These are phyloP conservation scores for Wasmannia auropunctata DNA, from an alignment of 1,140 invertebrate genomes.

Conservation along the genomic window DNA sequence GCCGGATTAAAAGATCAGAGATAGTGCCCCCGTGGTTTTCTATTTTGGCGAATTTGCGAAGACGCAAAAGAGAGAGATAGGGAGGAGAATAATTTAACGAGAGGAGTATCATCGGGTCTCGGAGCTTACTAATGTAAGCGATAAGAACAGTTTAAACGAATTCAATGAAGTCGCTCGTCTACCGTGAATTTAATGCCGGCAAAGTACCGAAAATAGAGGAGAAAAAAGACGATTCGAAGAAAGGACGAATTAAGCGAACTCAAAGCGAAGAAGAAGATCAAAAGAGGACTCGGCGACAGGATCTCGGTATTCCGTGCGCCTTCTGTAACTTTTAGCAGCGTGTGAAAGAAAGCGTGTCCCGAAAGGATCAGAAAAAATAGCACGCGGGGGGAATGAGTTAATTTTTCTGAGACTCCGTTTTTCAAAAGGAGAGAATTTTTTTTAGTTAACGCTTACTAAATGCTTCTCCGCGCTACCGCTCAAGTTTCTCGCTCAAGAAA, in stretches of 20 bases:
- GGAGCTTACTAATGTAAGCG: conserved; percentile 58
- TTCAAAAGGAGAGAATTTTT: conserved; percentile 25
- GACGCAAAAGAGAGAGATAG: conserved; percentile 34
- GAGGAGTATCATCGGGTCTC: conserved; percentile 49
- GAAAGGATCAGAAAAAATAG: conserved; percentile 30
- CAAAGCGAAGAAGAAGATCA: conserved; percentile 53
- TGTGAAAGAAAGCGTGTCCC: conserved; percentile 28
- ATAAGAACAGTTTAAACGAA: conserved; percentile 61
- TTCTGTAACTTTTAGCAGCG: conserved; percentile 21
- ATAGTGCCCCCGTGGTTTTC: conserved; percentile 46
- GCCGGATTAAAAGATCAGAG: conserved; percentile 59
- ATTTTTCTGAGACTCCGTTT: conserved; percentile 23
- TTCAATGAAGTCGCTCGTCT: conserved; percentile 54
- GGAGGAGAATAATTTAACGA: conserved; percentile 56
- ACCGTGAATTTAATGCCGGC: conserved; percentile 58
- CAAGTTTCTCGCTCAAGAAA: conserved; percentile 10
- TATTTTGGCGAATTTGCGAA: conserved; percentile 53
- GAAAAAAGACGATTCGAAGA: conserved; percentile 13
- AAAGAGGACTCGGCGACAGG: conserved; percentile 38
- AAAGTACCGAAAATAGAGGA: conserved; percentile 47
- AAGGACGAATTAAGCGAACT: conserved; percentile 54
- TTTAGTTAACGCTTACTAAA: conserved; percentile 31
- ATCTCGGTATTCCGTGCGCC: conserved; percentile 36
- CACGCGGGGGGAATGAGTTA: conserved; percentile 40
- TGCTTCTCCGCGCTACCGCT: not conserved